Evolutionary conservation across 1,140 invertebrate genomes (phyloP).

Genomic region (Lordiphosa mommai): DNA sequence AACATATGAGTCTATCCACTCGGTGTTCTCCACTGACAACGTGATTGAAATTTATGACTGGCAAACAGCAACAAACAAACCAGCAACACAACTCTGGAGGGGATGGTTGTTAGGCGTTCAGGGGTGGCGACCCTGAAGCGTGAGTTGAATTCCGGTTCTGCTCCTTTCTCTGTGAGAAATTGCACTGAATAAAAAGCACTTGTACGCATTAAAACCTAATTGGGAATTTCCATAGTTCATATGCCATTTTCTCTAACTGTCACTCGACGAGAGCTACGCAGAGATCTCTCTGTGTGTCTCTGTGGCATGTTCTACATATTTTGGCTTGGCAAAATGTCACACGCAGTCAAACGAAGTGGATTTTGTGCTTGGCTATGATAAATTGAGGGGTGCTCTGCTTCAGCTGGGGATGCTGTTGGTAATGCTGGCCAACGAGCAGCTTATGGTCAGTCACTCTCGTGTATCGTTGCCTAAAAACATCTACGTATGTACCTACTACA

Average conservation of each 20-base stretch:
- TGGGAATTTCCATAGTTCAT: conserved; percentile 78
- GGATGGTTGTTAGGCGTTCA: conserved; percentile 1
- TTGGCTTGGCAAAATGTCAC: conserved; percentile 75
- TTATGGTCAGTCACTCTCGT: conserved; percentile 33
- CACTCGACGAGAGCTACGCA: conserved; percentile 1
- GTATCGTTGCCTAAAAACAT: conserved; percentile 43
- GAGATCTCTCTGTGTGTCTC: conserved; percentile 1
- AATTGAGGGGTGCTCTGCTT: conserved; percentile 56
- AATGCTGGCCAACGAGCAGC: conserved; percentile 7
- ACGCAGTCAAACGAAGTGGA: conserved; percentile 70
- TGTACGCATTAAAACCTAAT: conserved; percentile 77
- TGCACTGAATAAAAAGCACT: conserved; percentile 77
- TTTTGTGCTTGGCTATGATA: conserved; percentile 73
- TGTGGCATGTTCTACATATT: conserved; percentile 68
- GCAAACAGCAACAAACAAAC: conserved; percentile 48
- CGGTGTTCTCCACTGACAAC: conserved; percentile 68
- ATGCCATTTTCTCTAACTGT: conserved; percentile 65
- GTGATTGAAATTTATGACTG: conserved; percentile 78
- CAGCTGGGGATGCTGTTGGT: conserved; percentile 26
- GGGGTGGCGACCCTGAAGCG: conserved; percentile 23
- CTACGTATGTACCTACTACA: background rate
- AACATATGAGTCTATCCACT: conserved; percentile 69
- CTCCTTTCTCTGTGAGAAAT: conserved; percentile 54
- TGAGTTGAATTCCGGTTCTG: conserved; percentile 48
- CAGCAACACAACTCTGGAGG: conserved; percentile 22